Conservation (phyloP, 2,888 invertebrate genomes). For the Agrilus cyanescens region DNA sequence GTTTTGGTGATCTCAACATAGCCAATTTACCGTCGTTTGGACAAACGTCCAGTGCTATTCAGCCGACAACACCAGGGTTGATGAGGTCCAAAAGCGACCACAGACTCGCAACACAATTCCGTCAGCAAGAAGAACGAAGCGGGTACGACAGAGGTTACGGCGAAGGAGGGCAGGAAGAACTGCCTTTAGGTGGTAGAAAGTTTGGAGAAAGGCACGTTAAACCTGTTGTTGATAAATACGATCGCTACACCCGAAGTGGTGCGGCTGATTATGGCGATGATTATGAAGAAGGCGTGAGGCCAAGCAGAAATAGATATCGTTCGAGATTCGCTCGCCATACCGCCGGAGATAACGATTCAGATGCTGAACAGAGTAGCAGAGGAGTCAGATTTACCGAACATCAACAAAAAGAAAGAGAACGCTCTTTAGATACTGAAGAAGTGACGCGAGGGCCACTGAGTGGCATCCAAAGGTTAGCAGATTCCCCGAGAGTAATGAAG, state of each 20-base stretch:
- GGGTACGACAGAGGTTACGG: conserved; percentile 42
- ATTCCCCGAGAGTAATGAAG: conserved; percentile 82
- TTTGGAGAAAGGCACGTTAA: conserved; percentile 56
- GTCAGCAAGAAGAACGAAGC: conserved; percentile 67
- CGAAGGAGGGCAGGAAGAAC: conserved; percentile 49
- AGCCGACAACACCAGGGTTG: conserved; percentile 59
- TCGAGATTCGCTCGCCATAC: conserved; percentile 41
- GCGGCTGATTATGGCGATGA: conserved; percentile 52
- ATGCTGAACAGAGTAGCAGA: conserved; percentile 50
- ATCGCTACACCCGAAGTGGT: conserved; percentile 30
- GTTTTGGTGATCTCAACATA: conserved; percentile 83
- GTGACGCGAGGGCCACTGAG: conserved; percentile 76
- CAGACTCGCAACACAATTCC: conserved; percentile 75
- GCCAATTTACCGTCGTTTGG: conserved; percentile 39
- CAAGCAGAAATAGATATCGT: conserved; percentile 56
- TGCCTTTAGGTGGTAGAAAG: conserved; percentile 60
- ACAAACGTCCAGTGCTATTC: conserved; percentile 33
- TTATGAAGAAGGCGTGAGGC: conserved; percentile 51
- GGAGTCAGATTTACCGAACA: conserved; percentile 55
- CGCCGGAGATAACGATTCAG: conserved; percentile 64
- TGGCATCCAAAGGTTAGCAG: conserved; percentile 76
- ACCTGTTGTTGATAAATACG: conserved; percentile 31
- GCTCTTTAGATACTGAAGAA: conserved; percentile 79
- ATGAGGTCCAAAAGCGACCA: conserved; percentile 92
- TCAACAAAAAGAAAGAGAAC: conserved; percentile 53